Evolutionary conservation across 1,140 invertebrate species (phyloP), one percentile per base, ranked within the genome.

Genomic region (Euura lappo): DNA sequence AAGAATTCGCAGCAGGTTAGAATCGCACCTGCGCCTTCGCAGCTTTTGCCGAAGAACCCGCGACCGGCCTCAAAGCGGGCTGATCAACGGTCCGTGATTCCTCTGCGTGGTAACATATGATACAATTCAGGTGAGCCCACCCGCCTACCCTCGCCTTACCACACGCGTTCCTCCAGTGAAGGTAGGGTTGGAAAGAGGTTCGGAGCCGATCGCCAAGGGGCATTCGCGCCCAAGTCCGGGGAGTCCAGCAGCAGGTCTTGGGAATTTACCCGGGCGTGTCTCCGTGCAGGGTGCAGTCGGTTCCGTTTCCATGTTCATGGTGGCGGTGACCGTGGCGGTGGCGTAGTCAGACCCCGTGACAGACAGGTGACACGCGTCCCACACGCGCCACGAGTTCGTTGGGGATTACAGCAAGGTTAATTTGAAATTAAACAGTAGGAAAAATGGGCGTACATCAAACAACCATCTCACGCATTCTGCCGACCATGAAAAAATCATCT

Each of bases 311-410:
- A 60, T 45, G 13, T 70, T 4, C 45, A 71, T 44, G n/a, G 45
- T 3, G 6, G 47, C 65, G 8, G 78, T 79, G 76, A 73, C 74
- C 75, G 75, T 28, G 28, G 28, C 28, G 28, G 28, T 28, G 28
- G 71, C 74, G 73, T 76, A 79, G 77, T 78, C 74, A 78, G 77
- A 79, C 71, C 82, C 75, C 86, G 79, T 86, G 79, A 85, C 85
- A 82, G 84, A 87, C 85, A 87, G 85, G 85, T 87, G 85, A 86
- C 85, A 86, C 86, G 86, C 84, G 85, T 76, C 79, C 76, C 80
- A 85, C 82, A 81, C 80, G 79, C 77, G 73, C 77, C 70, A 68
- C n/a, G 44, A 65, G 44, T 78, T 76, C 71, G 71, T 72, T 70
- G 75, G 76, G 75, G 71, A 73, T 77, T 69, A 65, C 64, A 68